Base-by-base conservation (phyloP, 2,888 invertebrate genomes). In the Steinernema scapterisci region DNA sequence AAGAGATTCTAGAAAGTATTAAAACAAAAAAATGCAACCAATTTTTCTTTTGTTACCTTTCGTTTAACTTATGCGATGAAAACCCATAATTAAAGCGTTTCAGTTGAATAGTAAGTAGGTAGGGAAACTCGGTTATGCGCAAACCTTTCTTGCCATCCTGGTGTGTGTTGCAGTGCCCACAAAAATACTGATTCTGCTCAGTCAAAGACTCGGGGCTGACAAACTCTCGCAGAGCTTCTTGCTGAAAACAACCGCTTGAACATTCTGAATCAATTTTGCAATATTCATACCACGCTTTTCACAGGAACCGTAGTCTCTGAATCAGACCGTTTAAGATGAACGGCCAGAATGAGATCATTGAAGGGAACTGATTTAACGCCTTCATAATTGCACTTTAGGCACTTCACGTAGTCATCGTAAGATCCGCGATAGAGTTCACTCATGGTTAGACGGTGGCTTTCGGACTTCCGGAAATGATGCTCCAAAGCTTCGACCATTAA, bases 401-500 rank as follows among this genome's bases (percentile, higher is more conserved):
- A 95, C 88, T 93, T 93, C 11, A 95, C 94, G 87, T 94, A 94
- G 89, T 95, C 94, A 82, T 93, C 92, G 92, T 94, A 92, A 88
- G 92, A 92, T 52, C 90, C 84, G 88, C 85, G 89, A 88, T 94
- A 95, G 21, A 94, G 90, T 77, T 92, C 91, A 80, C 93, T 93
- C 75, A 95, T 94, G 11, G 94, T 90, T 87, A 93, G 92, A 2
- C 92, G 92, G 88, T 94, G 93, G 81, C 92, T 91, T 0, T 93
- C 93, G 0, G 77, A 78, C 81, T 93, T 92, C 88, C 92, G 92
- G 88, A 94, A 93, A 84, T 92, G 93, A 81, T 92, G 92, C 87
- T 94, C 94, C 63, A 95, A 88, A 0, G 94, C 94, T 88, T 95
- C 94, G 88, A 95, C 94, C 93, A 95, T 94, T 9, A 94, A 93